Evolutionary conservation across 2,888 invertebrate genomes (phyloP), one percentile per base, ranked within the genome.

Genomic region (Anaspis maculata): DNA sequence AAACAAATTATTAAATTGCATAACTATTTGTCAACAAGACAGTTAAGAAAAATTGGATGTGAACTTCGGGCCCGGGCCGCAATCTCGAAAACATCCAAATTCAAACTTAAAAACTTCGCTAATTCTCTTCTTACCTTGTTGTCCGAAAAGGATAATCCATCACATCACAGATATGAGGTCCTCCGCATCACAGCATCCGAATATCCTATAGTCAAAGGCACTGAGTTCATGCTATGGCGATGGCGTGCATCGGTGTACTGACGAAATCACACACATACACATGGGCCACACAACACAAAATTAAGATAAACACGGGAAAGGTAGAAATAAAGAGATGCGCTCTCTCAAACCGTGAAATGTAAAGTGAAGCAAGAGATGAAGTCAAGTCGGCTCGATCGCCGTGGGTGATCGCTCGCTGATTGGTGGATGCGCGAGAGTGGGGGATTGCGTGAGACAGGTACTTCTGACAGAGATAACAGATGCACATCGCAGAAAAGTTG

Each of bases 361-460:
- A 50, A 52, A 56, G 52, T 57, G 56, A 53, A 52, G 53, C 53
- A 46, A 53, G 49, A 54, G n/a, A n/a, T n/a, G n/a, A 60, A 58
- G 58, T 60, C 55, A 52, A 52, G 52, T 57, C 48, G 51, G 50
- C 46, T 56, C 56, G 54, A 39, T 38, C 34, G 41, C 41, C 53
- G 61, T 49, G 58, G 61, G 61, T 39, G 48, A 42, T 28, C 32
- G 33, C 32, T 32, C 38, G 28, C 27, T 15, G 32, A 41, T 37
- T 42, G 31, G 36, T 23, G 15, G 27, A 22, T 6, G 27, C 9
- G 13, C 12, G 33, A 10, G 10, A 28, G 40, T 36, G 40, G 40
- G 40, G 33, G 15, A 14, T 15, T 22, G 36, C 36, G 40, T 40
- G 40, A 40, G 40, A 40, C 40, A 40, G 40, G 40, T 40, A 40